Evolutionary conservation across 2,113 vertebrate genomes (phyloP).

Genomic region (Otocyon megalotis): DNA sequence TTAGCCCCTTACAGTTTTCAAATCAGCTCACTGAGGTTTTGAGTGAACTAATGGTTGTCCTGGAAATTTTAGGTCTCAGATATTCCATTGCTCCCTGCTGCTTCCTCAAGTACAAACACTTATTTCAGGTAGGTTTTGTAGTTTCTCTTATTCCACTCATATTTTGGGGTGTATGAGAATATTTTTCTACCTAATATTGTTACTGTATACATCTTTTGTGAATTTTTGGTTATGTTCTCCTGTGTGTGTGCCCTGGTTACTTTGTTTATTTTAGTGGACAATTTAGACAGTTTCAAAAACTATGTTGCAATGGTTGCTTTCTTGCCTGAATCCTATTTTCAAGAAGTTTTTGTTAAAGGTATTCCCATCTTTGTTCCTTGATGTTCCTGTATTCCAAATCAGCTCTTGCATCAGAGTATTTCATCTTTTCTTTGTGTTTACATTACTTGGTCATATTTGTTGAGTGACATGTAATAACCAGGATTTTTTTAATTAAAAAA

Average conservation of each 20-base stretch:
- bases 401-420: background rate
- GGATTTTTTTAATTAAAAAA: background rate
- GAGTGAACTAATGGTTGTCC: background rate
- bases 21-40: background rate
- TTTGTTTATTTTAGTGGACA: background rate
- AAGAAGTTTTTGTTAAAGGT: background rate
- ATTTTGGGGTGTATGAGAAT: background rate
- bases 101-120: background rate
- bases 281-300: background rate
- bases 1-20: background rate
- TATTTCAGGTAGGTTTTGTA: background rate
- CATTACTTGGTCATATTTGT: background rate
- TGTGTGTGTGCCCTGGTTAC: background rate
- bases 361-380: background rate
- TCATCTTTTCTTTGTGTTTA: background rate
- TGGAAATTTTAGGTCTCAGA: background rate
- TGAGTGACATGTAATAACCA: background rate
- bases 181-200: background rate
- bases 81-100: background rate
- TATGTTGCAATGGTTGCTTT: background rate
- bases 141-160: background rate
- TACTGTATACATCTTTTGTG: background rate
- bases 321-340: background rate
- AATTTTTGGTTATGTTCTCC: background rate
- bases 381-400: background rate